Conservation (phyloP, 2,888 invertebrate species). For the Ophioninae sp. region DNA sequence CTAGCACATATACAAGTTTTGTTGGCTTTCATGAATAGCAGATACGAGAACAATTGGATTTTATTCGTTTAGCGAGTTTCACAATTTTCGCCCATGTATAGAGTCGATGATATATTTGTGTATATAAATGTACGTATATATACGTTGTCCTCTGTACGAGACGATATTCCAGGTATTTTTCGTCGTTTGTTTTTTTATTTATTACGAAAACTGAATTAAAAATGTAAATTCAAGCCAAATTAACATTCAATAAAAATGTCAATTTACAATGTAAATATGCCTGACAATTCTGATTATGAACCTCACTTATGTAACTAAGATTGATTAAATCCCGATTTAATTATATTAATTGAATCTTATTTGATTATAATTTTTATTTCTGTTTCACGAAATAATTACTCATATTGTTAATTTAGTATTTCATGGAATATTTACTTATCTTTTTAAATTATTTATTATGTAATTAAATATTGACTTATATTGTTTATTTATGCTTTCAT, state of each 20-base stretch:
- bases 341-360: too few relatives aligned
- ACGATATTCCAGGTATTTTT: not conserved
- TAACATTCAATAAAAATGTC: not conserved
- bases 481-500: too few relatives aligned
- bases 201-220: not conserved
- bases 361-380: too few relatives aligned
- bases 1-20: not conserved
- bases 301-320: not conserved
- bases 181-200: not conserved
- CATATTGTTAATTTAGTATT: too few relatives aligned
- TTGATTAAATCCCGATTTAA: not conserved
- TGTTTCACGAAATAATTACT: too few relatives aligned
- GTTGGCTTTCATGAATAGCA: slow-evolving; percentile 71
- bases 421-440: too few relatives aligned
- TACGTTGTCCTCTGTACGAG: not conserved
- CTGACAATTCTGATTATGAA: not conserved
- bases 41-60: slow-evolving; percentile 65
- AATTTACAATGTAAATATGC: not conserved
- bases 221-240: not conserved
- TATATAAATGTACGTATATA: not conserved
- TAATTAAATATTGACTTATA: too few relatives aligned
- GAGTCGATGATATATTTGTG: not conserved
- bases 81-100: slow-evolving; percentile 21
- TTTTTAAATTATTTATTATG: too few relatives aligned
- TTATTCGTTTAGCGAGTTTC: slow-evolving; percentile 31